phyloP scores from a whole-genome alignment of 2,797 vertebrate genomes.

The Pangasius djambal region DNA sequence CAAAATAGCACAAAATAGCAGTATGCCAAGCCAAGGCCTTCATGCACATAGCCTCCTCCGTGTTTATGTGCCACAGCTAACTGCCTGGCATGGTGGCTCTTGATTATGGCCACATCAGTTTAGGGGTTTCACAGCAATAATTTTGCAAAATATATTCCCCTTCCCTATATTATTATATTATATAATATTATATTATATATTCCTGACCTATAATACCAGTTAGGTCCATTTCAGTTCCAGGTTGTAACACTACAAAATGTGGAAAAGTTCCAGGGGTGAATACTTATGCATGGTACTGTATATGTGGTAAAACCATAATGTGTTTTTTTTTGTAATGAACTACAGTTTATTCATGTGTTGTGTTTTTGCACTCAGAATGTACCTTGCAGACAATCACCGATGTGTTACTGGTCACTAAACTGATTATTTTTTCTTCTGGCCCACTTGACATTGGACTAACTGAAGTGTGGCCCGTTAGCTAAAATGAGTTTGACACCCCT shows the following conservation, averaged over 20 bases:
- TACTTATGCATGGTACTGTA: neutral
- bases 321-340: no score
- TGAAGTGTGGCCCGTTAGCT: neutral
- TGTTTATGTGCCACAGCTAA: slow-evolving; percentile 36
- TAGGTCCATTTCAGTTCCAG: neutral
- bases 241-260: neutral
- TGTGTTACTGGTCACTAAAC: neutral
- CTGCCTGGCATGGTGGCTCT: neutral
- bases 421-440: neutral
- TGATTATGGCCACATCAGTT: neutral
- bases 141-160: neutral
- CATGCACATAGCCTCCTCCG: slow-evolving; percentile 39
- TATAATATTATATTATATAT: neutral
- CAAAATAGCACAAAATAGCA: slow-evolving; percentile 26
- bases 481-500: neutral
- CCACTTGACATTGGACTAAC: neutral
- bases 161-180: neutral
- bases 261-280: neutral
- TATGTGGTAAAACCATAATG: no score
- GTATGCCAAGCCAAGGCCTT: slow-evolving; percentile 6
- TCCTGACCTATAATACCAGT: neutral
- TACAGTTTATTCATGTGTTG: no score
- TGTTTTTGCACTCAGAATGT: neutral
- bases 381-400: no score
- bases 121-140: neutral